phyloP scores from a whole-genome alignment of 2,797 vertebrate species.

The Sebastes dallii region DNA sequence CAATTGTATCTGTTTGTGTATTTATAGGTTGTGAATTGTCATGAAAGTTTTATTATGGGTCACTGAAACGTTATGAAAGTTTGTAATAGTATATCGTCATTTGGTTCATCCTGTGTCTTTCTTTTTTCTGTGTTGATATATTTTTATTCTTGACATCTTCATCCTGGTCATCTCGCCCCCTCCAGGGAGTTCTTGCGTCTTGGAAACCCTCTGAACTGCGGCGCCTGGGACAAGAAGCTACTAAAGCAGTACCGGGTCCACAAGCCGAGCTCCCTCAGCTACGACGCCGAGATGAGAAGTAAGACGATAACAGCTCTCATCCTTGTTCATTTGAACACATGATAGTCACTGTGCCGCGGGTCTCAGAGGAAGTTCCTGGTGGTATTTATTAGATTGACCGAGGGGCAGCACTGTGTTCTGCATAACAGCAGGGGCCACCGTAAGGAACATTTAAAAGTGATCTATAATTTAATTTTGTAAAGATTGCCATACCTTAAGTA shows the following conservation, averaged over 20 bases:
- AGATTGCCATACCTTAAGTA: background rate
- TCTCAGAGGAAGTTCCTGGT: background rate
- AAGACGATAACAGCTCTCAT: slow-evolving; percentile 60
- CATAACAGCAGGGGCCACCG: background rate
- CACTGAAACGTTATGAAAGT: no score
- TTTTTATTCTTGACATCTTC: background rate
- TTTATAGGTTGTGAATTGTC: background rate
- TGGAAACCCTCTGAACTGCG: slow-evolving; percentile 96
- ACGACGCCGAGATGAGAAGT: slow-evolving; percentile 96
- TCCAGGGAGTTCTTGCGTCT: slow-evolving; percentile 95
- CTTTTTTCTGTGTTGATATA: background rate
- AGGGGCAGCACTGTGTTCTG: background rate
- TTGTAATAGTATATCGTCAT: background rate
- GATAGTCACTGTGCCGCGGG: background rate
- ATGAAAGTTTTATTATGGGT: background rate
- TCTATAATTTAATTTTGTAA: background rate
- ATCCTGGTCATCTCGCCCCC: background rate
- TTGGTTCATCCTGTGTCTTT: background rate
- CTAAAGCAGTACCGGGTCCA: slow-evolving; percentile 95
- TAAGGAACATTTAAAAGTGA: background rate
- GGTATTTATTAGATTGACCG: background rate
- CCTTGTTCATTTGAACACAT: background rate
- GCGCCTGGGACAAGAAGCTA: slow-evolving; percentile 97
- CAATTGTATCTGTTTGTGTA: background rate
- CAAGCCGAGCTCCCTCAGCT: slow-evolving; percentile 96